A percentile compares a stretch with the other conserved stretches of the same genome.
Evolutionary conservation across 2,113 vertebrate species (phyloP).

Genomic region (Theristicus caerulescens): DNA sequence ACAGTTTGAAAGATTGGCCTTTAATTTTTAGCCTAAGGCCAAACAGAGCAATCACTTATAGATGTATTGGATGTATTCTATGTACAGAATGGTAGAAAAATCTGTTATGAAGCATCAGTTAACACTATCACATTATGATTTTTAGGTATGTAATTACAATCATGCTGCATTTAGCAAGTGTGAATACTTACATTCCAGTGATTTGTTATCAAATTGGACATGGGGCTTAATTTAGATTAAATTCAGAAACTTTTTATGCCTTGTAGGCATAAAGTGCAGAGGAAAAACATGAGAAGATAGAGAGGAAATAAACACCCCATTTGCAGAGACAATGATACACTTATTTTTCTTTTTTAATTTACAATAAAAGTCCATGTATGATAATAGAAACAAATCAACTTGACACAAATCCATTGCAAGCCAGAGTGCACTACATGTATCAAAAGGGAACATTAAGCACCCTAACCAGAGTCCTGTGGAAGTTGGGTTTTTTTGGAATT

Average conservation of each 20-base stretch:
- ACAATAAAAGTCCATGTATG: neutral
- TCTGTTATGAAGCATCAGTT: neutral
- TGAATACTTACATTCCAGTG: neutral
- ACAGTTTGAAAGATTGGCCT: neutral
- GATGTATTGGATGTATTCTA: neutral
- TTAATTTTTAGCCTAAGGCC: neutral
- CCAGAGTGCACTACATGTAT: neutral
- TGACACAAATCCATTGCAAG: neutral
- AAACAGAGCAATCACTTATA: neutral
- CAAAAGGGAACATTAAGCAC: neutral
- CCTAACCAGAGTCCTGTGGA: neutral
- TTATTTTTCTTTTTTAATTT: neutral
- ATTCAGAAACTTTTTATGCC: neutral
- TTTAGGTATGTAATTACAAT: slow-evolving; percentile 36
- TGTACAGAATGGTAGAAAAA: neutral
- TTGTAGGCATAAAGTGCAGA: neutral
- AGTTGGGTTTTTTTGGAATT: neutral
- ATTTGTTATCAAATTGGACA: neutral
- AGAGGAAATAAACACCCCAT: neutral
- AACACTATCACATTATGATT: neutral
- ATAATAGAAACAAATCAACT: neutral
- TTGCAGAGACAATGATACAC: neutral
- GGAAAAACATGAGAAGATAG: neutral
- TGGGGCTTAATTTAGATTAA: slow-evolving; percentile 6
- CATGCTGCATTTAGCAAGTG: neutral